phyloP scores from a whole-genome alignment of 2,888 invertebrate genomes.

The Lithophane leautieri region DNA sequence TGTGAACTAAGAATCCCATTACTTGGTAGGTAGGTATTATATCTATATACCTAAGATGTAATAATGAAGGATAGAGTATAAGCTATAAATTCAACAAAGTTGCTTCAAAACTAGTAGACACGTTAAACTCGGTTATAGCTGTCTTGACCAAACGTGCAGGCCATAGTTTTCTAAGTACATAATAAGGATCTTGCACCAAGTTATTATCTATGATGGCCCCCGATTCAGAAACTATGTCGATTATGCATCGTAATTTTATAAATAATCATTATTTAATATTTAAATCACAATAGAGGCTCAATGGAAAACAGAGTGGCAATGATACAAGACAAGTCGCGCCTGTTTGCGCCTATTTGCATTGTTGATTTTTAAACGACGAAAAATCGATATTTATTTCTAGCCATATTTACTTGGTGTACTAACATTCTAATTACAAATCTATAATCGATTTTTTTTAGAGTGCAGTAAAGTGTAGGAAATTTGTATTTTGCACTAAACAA shows the following conservation, averaged over 20 bases:
- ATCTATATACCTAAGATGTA: not conserved
- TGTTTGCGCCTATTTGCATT: not conserved
- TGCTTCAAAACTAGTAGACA: constrained; percentile 5
- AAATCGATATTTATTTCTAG: not conserved
- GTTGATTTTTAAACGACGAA: not conserved
- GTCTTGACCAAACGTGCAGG: constrained; percentile 22
- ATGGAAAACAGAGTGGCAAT: not conserved
- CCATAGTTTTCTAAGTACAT: constrained; percentile 15
- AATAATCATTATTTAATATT: not conserved
- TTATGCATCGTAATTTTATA: not conserved
- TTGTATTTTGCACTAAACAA: too few relatives aligned
- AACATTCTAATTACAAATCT: not conserved
- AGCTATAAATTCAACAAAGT: constrained; percentile 3
- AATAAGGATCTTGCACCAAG: constrained; percentile 2
- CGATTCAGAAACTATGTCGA: not conserved
- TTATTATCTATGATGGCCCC: not conserved
- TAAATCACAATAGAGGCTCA: not conserved
- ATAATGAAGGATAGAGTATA: constrained; percentile 7
- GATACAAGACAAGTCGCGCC: not conserved
- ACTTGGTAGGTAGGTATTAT: not conserved
- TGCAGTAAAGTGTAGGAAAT: too few relatives aligned
- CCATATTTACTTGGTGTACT: not conserved
- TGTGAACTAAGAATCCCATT: not conserved
- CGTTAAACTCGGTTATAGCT: constrained; percentile 27
- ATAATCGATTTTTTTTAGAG: too few relatives aligned